Evolutionary conservation across 2,113 vertebrate species (phyloP).

Genomic region (Petroica traversi): DNA sequence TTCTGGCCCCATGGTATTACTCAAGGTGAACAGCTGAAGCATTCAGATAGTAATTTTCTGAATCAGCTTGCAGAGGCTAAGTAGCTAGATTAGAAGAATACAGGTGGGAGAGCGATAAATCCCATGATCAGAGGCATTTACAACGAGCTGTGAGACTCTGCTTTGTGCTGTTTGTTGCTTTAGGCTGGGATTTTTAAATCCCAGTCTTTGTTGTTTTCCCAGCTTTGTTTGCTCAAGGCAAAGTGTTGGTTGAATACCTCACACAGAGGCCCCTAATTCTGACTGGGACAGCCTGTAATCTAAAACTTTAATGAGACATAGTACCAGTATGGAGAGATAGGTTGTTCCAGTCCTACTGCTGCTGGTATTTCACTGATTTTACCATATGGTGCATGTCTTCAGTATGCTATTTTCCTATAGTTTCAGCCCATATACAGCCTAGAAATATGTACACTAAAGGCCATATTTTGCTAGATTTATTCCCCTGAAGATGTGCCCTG

Average conservation of each 20-base stretch:
- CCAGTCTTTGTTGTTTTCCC: conserved; percentile 45
- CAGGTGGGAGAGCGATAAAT: conserved; percentile 32
- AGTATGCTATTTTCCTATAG: background rate
- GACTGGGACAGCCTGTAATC: background rate
- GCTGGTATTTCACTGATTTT: background rate
- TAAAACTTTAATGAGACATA: background rate
- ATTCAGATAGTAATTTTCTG: conserved; percentile 25
- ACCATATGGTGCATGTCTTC: background rate
- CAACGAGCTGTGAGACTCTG: conserved; percentile 12
- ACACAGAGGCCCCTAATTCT: background rate
- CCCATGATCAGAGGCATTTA: conserved; percentile 44
- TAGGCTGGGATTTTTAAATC: conserved; percentile 49
- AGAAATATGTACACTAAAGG: background rate
- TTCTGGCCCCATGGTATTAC: conserved; percentile 1
- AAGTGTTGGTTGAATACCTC: background rate
- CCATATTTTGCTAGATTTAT: background rate
- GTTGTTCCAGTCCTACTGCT: background rate
- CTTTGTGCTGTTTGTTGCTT: conserved; percentile 44
- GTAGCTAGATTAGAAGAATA: conserved; percentile 39
- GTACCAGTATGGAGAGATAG: background rate
- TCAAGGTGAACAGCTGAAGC: conserved; percentile 58
- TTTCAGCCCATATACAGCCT: background rate
- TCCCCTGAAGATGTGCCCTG: background rate
- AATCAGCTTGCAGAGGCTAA: conserved; percentile 19
- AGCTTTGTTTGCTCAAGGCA: conserved; percentile 64